phyloP scores from a whole-genome alignment of 2,888 invertebrate genomes.

The Acrocyrtus sp. region DNA sequence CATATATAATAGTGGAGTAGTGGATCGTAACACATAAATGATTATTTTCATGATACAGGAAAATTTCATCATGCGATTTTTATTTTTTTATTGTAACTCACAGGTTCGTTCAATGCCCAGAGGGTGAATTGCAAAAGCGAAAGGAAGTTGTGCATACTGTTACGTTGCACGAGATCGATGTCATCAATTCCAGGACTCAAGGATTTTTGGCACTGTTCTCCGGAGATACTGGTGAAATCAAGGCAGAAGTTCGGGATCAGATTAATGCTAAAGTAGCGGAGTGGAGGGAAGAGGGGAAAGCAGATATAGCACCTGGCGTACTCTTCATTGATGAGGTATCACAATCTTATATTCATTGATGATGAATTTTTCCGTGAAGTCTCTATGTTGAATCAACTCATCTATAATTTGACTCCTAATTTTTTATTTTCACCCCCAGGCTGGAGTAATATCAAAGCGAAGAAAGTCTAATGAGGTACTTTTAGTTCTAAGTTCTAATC shows the following conservation, averaged over 20 bases:
- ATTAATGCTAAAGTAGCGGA: slow-evolving; percentile 97
- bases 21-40: too few relatives aligned
- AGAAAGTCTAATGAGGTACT: slow-evolving; percentile 85
- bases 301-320: slow-evolving; percentile 98
- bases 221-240: slow-evolving; percentile 99
- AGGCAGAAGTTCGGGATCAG: slow-evolving; percentile 96
- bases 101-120: slow-evolving; percentile 97
- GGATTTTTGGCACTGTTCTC: slow-evolving; percentile 98
- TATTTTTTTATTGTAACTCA: too few relatives aligned
- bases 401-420: too few relatives aligned
- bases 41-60: too few relatives aligned
- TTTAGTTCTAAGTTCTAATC: too few relatives aligned
- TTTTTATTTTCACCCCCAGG: too few relatives aligned
- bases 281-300: slow-evolving; percentile 99
- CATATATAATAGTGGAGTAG: too few relatives aligned
- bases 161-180: slow-evolving; percentile 98
- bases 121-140: slow-evolving; percentile 97
- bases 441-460: slow-evolving; percentile 91
- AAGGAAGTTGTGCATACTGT: slow-evolving; percentile 98
- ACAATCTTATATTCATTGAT: too few relatives aligned
- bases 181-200: slow-evolving; percentile 97
- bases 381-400: too few relatives aligned
- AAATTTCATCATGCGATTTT: too few relatives aligned
- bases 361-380: slow-evolving; percentile 94
- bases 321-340: slow-evolving; percentile 92